phyloP scores from a whole-genome alignment of 2,113 vertebrate species.

The Pseudonaja textilis region DNA sequence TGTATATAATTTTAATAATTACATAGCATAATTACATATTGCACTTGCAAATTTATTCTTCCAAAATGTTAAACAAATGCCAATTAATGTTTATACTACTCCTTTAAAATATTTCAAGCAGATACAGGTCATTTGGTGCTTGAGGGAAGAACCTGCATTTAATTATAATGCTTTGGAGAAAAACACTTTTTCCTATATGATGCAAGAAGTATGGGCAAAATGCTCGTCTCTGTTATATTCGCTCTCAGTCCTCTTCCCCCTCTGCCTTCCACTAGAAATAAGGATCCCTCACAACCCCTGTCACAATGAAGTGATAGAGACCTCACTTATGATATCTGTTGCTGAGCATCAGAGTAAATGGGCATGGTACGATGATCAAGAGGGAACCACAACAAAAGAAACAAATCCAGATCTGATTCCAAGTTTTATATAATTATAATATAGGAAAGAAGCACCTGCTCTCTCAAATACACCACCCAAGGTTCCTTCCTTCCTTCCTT shows the following conservation, averaged over 20 bases:
- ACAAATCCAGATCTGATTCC: neutral
- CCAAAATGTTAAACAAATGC: neutral
- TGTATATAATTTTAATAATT: conserved; percentile 11
- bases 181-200: neutral
- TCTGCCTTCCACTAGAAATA: neutral
- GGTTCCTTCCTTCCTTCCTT: neutral
- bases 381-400: neutral
- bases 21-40: neutral
- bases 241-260: neutral
- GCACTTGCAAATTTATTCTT: neutral
- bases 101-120: neutral
- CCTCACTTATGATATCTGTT: neutral
- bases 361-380: neutral
- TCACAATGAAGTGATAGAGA: neutral
- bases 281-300: neutral
- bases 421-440: neutral
- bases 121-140: neutral
- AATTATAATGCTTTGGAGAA: neutral
- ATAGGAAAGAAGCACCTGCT: neutral
- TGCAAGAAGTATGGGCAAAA: neutral
- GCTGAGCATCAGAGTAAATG: neutral
- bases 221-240: neutral
- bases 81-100: neutral
- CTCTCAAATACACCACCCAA: neutral
- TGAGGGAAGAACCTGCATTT: neutral